Conservation (phyloP, 2,888 invertebrate species). For the Heliothis peltigera region DNA sequence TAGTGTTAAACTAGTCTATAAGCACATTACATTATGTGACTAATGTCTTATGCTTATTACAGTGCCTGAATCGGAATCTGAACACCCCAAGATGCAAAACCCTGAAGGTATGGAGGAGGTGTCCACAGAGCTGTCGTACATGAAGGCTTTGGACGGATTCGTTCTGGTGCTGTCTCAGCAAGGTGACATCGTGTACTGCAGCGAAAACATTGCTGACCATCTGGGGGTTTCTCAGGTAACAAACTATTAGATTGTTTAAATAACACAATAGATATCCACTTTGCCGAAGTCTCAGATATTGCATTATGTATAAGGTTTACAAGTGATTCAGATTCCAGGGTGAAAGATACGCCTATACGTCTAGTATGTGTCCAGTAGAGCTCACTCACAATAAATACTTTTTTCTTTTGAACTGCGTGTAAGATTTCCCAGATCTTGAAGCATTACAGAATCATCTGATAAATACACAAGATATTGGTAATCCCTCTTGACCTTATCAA, state of each 20-base stretch:
- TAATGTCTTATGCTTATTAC: constrained; percentile 61
- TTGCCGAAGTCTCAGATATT: not conserved
- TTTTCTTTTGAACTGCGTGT: too few species aligned
- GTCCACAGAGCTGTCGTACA: constrained; percentile 91
- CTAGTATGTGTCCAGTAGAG: too few species aligned
- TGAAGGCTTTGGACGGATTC: constrained; percentile 97
- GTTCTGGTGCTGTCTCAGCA: constrained; percentile 95
- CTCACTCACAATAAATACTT: too few species aligned
- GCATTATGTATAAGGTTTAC: too few species aligned
- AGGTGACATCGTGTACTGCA: constrained; percentile 97
- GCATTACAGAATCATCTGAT: not conserved
- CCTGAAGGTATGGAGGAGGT: constrained; percentile 84
- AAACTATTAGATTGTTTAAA: not conserved
- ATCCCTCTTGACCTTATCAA: constrained; percentile 15
- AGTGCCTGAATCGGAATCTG: constrained; percentile 78
- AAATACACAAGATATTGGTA: not conserved
- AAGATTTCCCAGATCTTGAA: not conserved
- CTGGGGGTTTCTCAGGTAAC: constrained; percentile 97
- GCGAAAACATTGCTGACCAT: constrained; percentile 97
- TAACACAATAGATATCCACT: too few species aligned
- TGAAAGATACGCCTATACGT: too few species aligned
- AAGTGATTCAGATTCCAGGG: too few species aligned
- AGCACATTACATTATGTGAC: not conserved
- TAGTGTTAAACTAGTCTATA: not conserved
- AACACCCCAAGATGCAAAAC: constrained; percentile 75